Evolutionary conservation across 2,797 vertebrate species (phyloP), one percentile per base, ranked within the genome.

Genomic region (Poeciliopsis turneri): DNA sequence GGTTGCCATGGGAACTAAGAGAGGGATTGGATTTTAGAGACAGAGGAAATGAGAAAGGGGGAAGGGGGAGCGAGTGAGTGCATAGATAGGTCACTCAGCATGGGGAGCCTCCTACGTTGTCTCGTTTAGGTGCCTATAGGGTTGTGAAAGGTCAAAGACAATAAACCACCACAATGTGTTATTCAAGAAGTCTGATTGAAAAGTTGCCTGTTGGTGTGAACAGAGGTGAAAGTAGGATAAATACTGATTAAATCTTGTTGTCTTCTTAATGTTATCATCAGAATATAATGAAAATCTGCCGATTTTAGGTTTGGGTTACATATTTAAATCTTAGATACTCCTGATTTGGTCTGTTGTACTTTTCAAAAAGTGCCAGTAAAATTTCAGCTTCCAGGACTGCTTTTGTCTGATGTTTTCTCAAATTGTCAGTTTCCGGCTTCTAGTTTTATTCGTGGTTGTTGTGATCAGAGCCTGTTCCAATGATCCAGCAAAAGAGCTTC

Each of bases 1-100:
- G 84, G 92, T 95, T 92, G 82, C 90, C 88, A 92, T 93, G 86
- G 90, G 69, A 93, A 94, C 89, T 82, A 78, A 76, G 78, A 78
- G 78, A 76, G 75, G 79, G 78, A 82, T 76, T 84, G 75, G 80
- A 87, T 85, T 84, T 81, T 80, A 64, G 77, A 30, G 71, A 36
- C 18, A 33, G 57, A 66, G 55, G 33, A 75, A 73, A 61, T 59
- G 77, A 72, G 81, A 78, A 61, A 75, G 46, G 70, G 49, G 61
- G 79, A 0, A 68, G 76, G 77, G 47, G 73, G 49, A 53, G 78
- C 59, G 78, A 77, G 72, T 2, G 36, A 83, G 81, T 81, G 85
- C 79, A 88, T 59, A 77, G 83, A 73, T 15, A 41, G 88, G 89
- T 90, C 90, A 91, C 51, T 64, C 78, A 81, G 72, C 33, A 39